Evolutionary conservation across 2,113 vertebrate genomes (phyloP), one percentile per base, ranked within the genome.

Genomic region (Vimba vimba): DNA sequence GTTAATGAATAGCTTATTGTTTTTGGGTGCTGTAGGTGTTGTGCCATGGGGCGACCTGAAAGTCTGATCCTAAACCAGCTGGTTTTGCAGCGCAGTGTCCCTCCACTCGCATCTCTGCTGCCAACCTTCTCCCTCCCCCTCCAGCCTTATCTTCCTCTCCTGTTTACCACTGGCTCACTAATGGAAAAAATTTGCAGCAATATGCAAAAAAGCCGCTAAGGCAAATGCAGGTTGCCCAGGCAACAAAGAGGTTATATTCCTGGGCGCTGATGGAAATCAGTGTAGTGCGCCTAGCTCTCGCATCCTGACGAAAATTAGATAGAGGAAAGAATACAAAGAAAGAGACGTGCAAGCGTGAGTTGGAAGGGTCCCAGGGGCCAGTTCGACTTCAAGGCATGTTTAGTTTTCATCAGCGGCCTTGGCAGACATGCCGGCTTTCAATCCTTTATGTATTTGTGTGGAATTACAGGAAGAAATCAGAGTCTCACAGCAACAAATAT

Each of bases 391-490:
- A 71, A 83, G 45, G 64, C 64, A 21, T 55, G 47, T 71, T 55
- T 55, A 71, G 81, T 83, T 83, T 73, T 57, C 47, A 83, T 83
- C 66, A 50, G 27, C 4, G 21, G 81, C 50, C n/a, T 45, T 82
- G n/a, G 79, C 45, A 68, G 62, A 57, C 10, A 19, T 66, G 45
- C 43, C 21, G 62, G 43, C 47, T 33, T 50, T 71, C 21, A 39
- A 17, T 69, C 9, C 11, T 71, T 57, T 57, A 55, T 83, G 50
- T 30, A 21, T 73, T 83, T 83, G 30, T 83, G 12, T 55, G 25
- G 64, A 43, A 45, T 45, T 45, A 45, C 19, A 94, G 93, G 94
- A 92, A 91, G 92, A 91, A 71, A 71, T 80, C 57, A 64, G 77
- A 39, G 10, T 62, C 33, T 62, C 64, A 39, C 39, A 89, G 87